Conservation (phyloP, 2,113 vertebrate species). For the Perccottus glenii region DNA sequence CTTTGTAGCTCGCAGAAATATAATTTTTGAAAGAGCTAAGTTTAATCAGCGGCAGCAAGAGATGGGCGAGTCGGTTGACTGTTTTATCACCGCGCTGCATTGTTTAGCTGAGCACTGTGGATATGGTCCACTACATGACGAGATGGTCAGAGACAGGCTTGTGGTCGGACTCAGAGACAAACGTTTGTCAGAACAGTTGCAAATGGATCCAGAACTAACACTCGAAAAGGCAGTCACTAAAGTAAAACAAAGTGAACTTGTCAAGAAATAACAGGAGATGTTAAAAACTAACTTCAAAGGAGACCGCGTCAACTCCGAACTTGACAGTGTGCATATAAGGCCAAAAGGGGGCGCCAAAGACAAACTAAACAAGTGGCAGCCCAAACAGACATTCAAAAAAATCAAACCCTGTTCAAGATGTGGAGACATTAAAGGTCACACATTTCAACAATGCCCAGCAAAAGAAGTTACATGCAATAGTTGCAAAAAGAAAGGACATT, state of each 20-base stretch:
- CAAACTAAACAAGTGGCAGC: not conserved
- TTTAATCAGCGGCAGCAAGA: constrained; percentile 9
- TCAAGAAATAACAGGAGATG: constrained; percentile 1
- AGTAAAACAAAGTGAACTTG: not conserved
- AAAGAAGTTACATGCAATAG: constrained; percentile 5
- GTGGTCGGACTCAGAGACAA: constrained; percentile 12
- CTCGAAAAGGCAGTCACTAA: not conserved
- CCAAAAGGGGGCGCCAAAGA: not conserved
- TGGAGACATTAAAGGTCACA: constrained; percentile 1
- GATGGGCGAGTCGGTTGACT: constrained; percentile 6
- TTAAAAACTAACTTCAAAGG: constrained; percentile 6
- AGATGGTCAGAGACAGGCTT: constrained; percentile 25
- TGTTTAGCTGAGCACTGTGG: not conserved
- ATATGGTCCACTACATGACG: constrained; percentile 20
- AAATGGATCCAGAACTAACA: not conserved
- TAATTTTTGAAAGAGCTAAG: constrained; percentile 1
- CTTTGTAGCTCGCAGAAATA: not conserved
- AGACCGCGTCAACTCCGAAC: not conserved
- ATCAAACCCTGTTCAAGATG: constrained; percentile 3
- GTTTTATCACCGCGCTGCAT: constrained; percentile 9
- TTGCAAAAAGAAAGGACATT: constrained; percentile 17
- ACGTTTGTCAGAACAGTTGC: not conserved
- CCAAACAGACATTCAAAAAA: not conserved
- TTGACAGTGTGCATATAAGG: not conserved
- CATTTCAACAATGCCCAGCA: not conserved